Evolutionary conservation across 2,113 vertebrate genomes (phyloP).

Genomic region (Garra rufa): DNA sequence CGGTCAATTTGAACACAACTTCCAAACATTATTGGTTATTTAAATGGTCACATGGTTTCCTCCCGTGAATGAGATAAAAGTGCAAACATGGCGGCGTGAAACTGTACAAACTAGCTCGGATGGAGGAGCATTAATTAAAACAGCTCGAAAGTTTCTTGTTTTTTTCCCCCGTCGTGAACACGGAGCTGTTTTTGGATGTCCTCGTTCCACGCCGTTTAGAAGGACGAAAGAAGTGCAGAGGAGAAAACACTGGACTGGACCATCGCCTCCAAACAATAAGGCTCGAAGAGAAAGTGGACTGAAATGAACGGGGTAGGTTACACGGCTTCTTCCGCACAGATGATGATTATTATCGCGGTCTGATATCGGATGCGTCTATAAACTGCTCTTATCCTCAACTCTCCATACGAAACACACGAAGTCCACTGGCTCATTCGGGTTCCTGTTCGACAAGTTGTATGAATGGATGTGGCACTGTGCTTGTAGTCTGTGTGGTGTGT

Average conservation of each 20-base stretch:
- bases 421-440: not conserved
- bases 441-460: not conserved
- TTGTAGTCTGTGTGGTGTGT: not conserved
- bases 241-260: constrained; percentile 47
- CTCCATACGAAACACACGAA: not conserved
- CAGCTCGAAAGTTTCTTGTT: constrained; percentile 33
- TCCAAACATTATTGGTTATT: constrained; percentile 47
- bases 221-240: constrained; percentile 23
- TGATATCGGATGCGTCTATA: not conserved
- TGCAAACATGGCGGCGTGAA: constrained; percentile 83
- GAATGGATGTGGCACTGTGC: not conserved
- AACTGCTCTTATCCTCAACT: not conserved
- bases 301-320: constrained; percentile 87
- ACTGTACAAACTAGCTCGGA: constrained; percentile 63
- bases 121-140: constrained; percentile 59
- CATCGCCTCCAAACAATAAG: constrained; percentile 43
- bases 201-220: constrained; percentile 24
- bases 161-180: constrained; percentile 11
- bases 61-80: constrained; percentile 61
- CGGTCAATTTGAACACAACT: not conserved
- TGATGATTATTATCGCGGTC: not conserved
- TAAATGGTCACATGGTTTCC: constrained; percentile 61
- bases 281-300: constrained; percentile 69
- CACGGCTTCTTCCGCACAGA: not conserved
- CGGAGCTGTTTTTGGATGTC: constrained; percentile 21